Base-by-base conservation (phyloP, 2,797 vertebrate species). In the Trachurus trachurus region DNA sequence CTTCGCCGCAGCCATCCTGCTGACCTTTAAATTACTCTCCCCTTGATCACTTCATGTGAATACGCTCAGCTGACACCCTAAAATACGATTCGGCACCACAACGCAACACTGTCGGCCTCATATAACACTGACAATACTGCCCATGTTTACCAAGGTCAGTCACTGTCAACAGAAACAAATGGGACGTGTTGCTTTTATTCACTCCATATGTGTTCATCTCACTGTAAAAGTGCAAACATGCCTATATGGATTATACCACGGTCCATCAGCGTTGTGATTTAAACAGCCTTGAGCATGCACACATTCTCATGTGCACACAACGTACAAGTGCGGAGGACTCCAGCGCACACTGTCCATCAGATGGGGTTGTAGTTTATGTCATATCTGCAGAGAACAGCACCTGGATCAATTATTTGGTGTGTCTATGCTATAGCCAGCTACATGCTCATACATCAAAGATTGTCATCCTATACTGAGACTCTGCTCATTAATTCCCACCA, bases 1-100 rank as follows among this genome's bases (percentile, higher is more conserved):
- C 47, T 60, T 34, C 53, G 13, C 56, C 3, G 29, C 49, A 40
- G 61, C 37, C 17, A 16, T 66, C 70, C 52, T n/a, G 56, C 39
- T 86, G 81, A 89, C 80, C 85, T 90, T 83, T 82, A 52, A 73
- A 80, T 87, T 62, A 50, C 67, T 16, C 37, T 17, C 39, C 34
- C 4, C 52, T 63, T 79, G 60, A 82, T 73, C 42, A 50, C 19
- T 69, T 68, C 60, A 62, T 50, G 21, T 47, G 63, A 65, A 65
- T 19, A 66, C 58, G 60, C 37, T 72, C 22, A 64, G 40, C 39
- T 60, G 53, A 59, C 64, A 37, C n/a, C 45, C 17, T 21, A 39
- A 63, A 68, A 75, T 79, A 65, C 21, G 34, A 78, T 49, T 75
- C 0, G 3, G 16, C 50, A 52, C 53, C 6, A 12, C 50, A n/a